Evolutionary conservation across 2,888 invertebrate genomes (phyloP).

Genomic region (Platerodrilus igneus): DNA sequence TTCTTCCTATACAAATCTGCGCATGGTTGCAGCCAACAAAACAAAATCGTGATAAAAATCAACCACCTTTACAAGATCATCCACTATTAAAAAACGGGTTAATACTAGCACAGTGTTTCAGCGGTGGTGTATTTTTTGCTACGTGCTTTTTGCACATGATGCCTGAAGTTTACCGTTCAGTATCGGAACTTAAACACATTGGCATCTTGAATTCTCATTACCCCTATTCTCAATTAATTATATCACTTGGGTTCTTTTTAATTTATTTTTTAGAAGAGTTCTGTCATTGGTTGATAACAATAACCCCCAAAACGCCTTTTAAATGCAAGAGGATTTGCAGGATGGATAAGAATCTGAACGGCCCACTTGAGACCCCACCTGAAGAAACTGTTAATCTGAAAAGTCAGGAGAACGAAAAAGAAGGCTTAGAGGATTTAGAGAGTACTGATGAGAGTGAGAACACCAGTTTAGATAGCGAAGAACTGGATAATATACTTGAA

Average conservation of each 20-base stretch:
- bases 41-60: slow-evolving; percentile 32
- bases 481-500: slow-evolving; percentile 33
- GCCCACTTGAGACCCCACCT: too few species aligned
- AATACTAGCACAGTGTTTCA: slow-evolving; percentile 54
- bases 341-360: slow-evolving; percentile 11
- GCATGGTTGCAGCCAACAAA: slow-evolving; percentile 42
- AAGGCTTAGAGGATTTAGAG: slow-evolving; percentile 20
- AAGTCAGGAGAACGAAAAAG: slow-evolving; percentile 18
- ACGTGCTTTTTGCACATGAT: slow-evolving; percentile 75
- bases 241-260: slow-evolving; percentile 66
- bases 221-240: slow-evolving; percentile 53
- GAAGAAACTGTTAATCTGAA: slow-evolving; percentile 16
- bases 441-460: too few species aligned
- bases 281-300: slow-evolving; percentile 53
- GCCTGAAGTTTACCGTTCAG: slow-evolving; percentile 64
- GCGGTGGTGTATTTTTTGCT: slow-evolving; percentile 73
- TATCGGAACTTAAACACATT: slow-evolving; percentile 46
- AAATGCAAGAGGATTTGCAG: slow-evolving; percentile 16
- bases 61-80: slow-evolving; percentile 40
- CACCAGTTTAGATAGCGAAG: slow-evolving; percentile 28
- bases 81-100: slow-evolving; percentile 40
- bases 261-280: slow-evolving; percentile 70
- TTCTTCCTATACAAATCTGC: slow-evolving; percentile 51
- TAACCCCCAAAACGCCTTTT: slow-evolving; percentile 32
- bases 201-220: slow-evolving; percentile 53